Conservation (phyloP, 2,888 invertebrate genomes). For the Vesta saturnalis region DNA sequence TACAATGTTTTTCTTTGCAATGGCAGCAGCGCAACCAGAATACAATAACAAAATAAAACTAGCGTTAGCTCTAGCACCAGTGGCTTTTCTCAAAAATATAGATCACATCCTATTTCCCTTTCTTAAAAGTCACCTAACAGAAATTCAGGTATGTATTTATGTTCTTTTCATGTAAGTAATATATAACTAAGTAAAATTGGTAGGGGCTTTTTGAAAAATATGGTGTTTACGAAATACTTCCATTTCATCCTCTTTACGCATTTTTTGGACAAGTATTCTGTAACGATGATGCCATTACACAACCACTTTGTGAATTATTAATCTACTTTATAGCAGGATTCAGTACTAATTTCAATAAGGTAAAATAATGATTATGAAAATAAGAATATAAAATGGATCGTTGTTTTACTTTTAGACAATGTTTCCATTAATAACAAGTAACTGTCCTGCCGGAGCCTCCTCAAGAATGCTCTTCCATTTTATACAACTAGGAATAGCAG, state of each 20-base stretch:
- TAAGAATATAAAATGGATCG: background rate
- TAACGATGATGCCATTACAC: slow-evolving; percentile 16
- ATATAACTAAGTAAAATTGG: no score
- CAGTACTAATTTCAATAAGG: slow-evolving; percentile 66
- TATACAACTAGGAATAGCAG: slow-evolving; percentile 63
- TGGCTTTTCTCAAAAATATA: slow-evolving; percentile 66
- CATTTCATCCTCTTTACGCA: no score
- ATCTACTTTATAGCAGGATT: slow-evolving; percentile 15
- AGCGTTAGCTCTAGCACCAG: slow-evolving; percentile 70
- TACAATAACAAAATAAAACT: slow-evolving; percentile 69
- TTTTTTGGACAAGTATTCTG: slow-evolving; percentile 15
- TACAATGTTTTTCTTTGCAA: slow-evolving; percentile 71
- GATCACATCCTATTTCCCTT: slow-evolving; percentile 54
- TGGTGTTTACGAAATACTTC: no score
- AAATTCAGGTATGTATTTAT: no score
- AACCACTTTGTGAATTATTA: slow-evolving; percentile 12
- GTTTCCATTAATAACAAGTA: slow-evolving; percentile 23
- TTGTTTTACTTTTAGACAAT: slow-evolving; percentile 23
- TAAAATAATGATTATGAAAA: slow-evolving; percentile 46
- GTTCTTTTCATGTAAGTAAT: no score
- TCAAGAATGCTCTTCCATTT: slow-evolving; percentile 65
- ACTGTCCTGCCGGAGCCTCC: slow-evolving; percentile 57
- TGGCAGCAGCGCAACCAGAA: slow-evolving; percentile 67
- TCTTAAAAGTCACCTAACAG: no score
- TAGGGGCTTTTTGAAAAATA: no score